A percentile compares a stretch with the other conserved stretches of the same genome.
Conservation (phyloP, 2,113 vertebrate species). For the Scartelaos histophorus region DNA sequence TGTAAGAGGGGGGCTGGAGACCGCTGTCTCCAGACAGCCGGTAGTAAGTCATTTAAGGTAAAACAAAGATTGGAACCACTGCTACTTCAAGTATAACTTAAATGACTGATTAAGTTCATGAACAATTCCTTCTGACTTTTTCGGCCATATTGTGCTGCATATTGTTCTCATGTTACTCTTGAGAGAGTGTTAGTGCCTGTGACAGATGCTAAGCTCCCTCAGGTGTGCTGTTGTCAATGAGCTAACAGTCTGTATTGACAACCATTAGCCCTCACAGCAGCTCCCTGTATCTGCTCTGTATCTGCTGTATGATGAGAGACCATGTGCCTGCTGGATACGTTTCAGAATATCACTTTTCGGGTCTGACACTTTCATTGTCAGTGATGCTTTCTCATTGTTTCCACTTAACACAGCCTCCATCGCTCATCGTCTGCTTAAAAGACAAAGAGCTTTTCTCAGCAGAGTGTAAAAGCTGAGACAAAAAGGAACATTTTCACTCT, state of each 20-base stretch:
- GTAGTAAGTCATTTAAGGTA: no score
- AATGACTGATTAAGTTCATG: no score
- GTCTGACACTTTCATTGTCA: conserved; percentile 48
- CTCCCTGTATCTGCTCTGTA: conserved; percentile 18
- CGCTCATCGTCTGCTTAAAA: conserved; percentile 39
- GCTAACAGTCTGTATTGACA: conserved; percentile 10
- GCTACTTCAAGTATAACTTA: no score
- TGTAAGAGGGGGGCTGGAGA: no score
- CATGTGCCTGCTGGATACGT: conserved; percentile 2
- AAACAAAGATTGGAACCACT: no score
- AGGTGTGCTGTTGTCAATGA: conserved; percentile 24
- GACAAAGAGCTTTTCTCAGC: conserved; percentile 32
- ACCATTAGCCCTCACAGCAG: conserved; percentile 31
- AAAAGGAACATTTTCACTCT: conserved; percentile 38
- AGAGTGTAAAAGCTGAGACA: conserved; percentile 40
- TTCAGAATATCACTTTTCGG: conserved; percentile 41
- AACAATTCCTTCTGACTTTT: not conserved
- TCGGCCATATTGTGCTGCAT: not conserved
- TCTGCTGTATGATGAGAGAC: conserved; percentile 42
- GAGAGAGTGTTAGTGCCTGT: not conserved
- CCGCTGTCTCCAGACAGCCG: no score
- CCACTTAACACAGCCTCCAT: conserved; percentile 30
- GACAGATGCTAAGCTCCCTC: conserved; percentile 35
- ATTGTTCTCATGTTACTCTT: not conserved
- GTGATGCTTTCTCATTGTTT: conserved; percentile 34